A percentile compares a stretch with the other conserved stretches of the same genome.
Conservation (phyloP, 2,797 vertebrate species). For the Semaprochilodus insignis region DNA sequence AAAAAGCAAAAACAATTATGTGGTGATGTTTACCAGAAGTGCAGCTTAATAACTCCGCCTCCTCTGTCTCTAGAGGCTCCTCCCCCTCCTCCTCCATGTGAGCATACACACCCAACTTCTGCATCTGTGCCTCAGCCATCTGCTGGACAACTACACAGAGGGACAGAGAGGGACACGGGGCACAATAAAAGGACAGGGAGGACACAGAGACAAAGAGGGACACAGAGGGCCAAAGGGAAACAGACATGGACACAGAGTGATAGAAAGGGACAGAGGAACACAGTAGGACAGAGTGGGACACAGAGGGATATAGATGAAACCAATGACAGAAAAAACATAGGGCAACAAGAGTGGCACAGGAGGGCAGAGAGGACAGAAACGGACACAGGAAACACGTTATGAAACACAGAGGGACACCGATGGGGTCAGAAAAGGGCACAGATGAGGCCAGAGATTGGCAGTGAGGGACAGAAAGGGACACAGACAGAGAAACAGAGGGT, state of each 20-base stretch:
- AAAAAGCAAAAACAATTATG: neutral
- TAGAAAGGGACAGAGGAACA: neutral
- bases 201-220: conserved; percentile 42
- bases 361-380: conserved; percentile 53
- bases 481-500: conserved; percentile 58
- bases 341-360: conserved; percentile 47
- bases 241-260: conserved; percentile 55
- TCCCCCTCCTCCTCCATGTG: conserved; percentile 84
- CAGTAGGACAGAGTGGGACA: neutral
- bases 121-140: conserved; percentile 95
- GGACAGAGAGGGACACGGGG: conserved; percentile 59
- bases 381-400: conserved; percentile 59
- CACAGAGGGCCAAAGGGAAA: conserved; percentile 41
- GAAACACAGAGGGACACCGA: neutral
- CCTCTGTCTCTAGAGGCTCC: conserved; percentile 68
- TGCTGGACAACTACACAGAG: conserved; percentile 88
- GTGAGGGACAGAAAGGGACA: conserved; percentile 58
- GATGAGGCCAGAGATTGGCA: conserved; percentile 46
- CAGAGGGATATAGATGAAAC: conserved; percentile 55
- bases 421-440: conserved; percentile 6
- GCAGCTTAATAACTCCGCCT: conserved; percentile 61
- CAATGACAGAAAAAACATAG: conserved; percentile 16
- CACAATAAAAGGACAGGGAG: conserved; percentile 22
- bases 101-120: conserved; percentile 84
- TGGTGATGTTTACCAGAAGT: conserved; percentile 53